Evolutionary conservation across 2,888 invertebrate species (phyloP).

Genomic region (Aquatica leii): DNA sequence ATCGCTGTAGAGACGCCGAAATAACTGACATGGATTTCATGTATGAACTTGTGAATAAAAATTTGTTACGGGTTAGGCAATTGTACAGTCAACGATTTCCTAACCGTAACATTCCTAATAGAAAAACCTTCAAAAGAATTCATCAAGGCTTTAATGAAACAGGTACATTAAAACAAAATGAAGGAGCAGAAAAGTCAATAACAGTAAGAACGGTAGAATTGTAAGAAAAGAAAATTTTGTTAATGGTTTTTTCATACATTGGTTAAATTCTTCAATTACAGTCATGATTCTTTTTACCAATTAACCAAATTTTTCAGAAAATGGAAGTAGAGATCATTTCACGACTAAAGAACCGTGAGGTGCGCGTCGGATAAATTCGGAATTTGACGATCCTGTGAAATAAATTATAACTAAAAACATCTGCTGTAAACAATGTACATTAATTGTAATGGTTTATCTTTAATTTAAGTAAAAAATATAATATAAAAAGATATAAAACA

Average conservation of each 20-base stretch:
- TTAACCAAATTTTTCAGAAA: not conserved
- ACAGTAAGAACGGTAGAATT: not conserved
- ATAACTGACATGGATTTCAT: no score
- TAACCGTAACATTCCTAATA: not conserved
- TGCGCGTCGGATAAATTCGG: no score
- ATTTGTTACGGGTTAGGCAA: not conserved
- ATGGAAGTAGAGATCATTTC: no score
- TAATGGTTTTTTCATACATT: not conserved
- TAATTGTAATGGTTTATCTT: no score
- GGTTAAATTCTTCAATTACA: not conserved
- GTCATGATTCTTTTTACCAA: not conserved
- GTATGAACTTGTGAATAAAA: no score
- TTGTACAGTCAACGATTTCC: not conserved
- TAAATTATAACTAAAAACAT: no score
- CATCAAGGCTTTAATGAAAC: not conserved
- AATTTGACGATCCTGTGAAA: no score
- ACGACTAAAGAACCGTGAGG: no score
- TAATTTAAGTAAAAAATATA: no score
- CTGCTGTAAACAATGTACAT: no score
- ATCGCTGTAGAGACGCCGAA: no score
- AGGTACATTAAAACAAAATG: not conserved
- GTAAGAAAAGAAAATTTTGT: not conserved
- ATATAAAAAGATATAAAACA: no score
- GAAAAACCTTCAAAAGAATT: not conserved
- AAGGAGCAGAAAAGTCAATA: not conserved